phyloP scores from a whole-genome alignment of 2,888 invertebrate species.

The Hoplodrina blanda region DNA sequence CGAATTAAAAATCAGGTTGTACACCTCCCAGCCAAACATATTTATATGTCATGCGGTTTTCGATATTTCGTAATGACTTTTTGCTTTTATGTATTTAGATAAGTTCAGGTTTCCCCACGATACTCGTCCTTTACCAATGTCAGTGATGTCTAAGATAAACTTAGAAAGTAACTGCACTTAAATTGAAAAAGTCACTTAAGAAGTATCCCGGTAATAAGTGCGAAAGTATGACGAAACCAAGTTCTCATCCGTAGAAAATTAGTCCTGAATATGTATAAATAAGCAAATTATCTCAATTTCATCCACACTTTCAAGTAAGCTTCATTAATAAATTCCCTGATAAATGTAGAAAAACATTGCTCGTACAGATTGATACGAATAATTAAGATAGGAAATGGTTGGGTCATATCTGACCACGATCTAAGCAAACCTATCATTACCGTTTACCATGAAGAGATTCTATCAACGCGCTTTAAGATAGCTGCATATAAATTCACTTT shows the following conservation, averaged over 20 bases:
- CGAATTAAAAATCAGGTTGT: too few species aligned
- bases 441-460: conserved; percentile 50
- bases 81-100: too few species aligned
- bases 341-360: conserved; percentile 48
- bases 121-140: too few species aligned
- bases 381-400: conserved; percentile 52
- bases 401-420: conserved; percentile 51
- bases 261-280: not conserved
- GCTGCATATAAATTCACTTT: conserved; percentile 48
- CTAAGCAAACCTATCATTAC: conserved; percentile 52
- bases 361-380: conserved; percentile 52
- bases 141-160: not conserved
- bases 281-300: not conserved
- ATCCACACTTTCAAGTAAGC: conserved; percentile 31
- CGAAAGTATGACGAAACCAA: not conserved
- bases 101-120: too few species aligned
- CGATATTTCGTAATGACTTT: too few species aligned
- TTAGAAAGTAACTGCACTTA: too few species aligned
- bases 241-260: not conserved
- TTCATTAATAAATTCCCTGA: conserved; percentile 36
- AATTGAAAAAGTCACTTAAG: too few species aligned
- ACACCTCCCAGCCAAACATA: too few species aligned
- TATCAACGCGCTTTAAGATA: conserved; percentile 41
- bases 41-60: too few species aligned
- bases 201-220: too few species aligned